Base-by-base conservation (phyloP, 1,140 invertebrate genomes). In the Brachionus paranguensis region DNA sequence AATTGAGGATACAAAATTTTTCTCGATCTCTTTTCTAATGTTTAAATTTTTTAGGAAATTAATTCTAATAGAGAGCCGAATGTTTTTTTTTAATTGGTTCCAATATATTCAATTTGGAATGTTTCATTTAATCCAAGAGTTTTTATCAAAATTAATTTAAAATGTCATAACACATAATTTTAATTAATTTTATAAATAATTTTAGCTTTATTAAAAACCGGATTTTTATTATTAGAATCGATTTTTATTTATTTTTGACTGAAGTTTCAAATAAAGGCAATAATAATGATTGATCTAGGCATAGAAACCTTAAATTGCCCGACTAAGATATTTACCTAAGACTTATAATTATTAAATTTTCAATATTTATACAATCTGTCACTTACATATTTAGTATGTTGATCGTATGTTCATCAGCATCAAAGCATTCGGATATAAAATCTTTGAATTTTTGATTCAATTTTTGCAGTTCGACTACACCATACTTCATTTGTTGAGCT, bases 351-450 rank as follows among this genome's bases (percentile, higher is more conserved):
- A 24, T 27, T 24, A 24, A 24, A 20, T 60, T 60, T 60, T 20
- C 8, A 60, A 20, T 20, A 20, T 20, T 55, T 60, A 3, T 24
- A 60, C 20, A 20, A 60, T 27, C n/a, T 33, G 53, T 64, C 53
- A 43, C 12, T 79, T 79, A 81, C 78, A 81, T 81, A 55, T 81
- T 81, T 11, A 81, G 14, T 45, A 81, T 81, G 45, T 81, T 81
- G 10, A 81, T 64, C 1, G 78, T 81, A 47, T 81, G 78, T 37
- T 81, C 64, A 29, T 81, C 78, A 2, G 78, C 78, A 27, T 81
- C 78, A 11, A 81, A 81, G 6, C 53, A 81, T 68, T 81, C 78
- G 11, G 64, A 64, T 14, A 64, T 81, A 24, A 81, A 68, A 64
- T 81, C 78, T 64, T 81, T 81, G 20, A 43, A 81, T 68, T 81